Evolutionary conservation across 2,797 vertebrate species (phyloP), one percentile per base, ranked within the genome.

Genomic region (Enteromius paludinosus): DNA sequence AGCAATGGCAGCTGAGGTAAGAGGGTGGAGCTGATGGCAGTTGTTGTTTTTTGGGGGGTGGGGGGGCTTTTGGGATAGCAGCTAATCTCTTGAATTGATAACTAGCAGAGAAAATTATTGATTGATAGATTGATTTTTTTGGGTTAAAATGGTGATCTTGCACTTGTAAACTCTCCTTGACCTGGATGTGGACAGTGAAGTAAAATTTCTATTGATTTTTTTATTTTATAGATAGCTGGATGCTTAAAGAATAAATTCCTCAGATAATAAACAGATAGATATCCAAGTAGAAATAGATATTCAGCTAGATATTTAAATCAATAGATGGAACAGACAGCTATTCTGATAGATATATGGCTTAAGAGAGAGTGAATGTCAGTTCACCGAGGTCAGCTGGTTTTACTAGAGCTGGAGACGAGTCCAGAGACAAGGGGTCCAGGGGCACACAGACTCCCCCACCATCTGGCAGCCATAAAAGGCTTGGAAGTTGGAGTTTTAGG

Each of bases 401-500:
- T 94, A 95, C 93, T 93, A 92, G 92, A 93, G 92, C 89, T 75
- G 83, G 90, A 93, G 93, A 92, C 94, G 92, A 94, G 92, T 94
- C 93, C 93, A 94, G 93, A 94, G 92, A 91, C 93, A 90, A 90
- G 90, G 88, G 93, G 91, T 83, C 28, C 70, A 23, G 47, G 78
- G 75, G 86, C 56, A 79, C 38, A 47, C 72, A 64, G 91, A 77
- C 92, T 92, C 90, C 90, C 88, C 92, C 88, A 82, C 94, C 94
- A 95, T 95, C 94, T 95, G 94, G 93, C 92, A 91, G 89, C 90
- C 91, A 94, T 94, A 95, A 95, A 94, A 93, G 92, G 45, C 88
- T 89, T 90, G 92, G 90, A 91, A 89, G 89, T 91, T 91, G 89
- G 89, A 90, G 92, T 94, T 89, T 94, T 93, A 92, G 90, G 89